Evolutionary conservation across 2,113 vertebrate genomes (phyloP).

Genomic region (Spizaetus ornatus): DNA sequence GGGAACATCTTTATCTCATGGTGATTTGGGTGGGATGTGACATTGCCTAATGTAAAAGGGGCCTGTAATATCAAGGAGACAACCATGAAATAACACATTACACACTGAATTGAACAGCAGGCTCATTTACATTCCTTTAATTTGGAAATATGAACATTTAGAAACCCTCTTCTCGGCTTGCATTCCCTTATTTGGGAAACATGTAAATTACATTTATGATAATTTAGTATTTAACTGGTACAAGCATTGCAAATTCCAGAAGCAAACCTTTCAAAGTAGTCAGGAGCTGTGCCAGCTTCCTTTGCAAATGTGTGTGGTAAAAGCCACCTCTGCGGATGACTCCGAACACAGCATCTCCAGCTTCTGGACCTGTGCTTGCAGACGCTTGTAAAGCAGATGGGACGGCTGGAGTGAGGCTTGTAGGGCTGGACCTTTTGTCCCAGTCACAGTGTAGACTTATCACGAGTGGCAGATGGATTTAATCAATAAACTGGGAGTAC

Average conservation of each 20-base stretch:
- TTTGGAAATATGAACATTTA: conserved; percentile 53
- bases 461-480: neutral
- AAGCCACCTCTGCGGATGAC: neutral
- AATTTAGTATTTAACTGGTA: conserved; percentile 58
- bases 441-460: neutral
- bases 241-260: conserved; percentile 43
- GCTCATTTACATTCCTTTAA: conserved; percentile 65
- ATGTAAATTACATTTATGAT: conserved; percentile 56
- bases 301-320: neutral
- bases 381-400: neutral
- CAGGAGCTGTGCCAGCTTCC: neutral
- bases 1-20: conserved; percentile 55
- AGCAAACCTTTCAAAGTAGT: conserved; percentile 24
- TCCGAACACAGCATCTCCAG: rapidly evolving
- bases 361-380: neutral
- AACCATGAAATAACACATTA: conserved; percentile 62
- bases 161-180: conserved; percentile 10
- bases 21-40: conserved; percentile 53
- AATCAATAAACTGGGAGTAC: neutral
- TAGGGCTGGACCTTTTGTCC: neutral
- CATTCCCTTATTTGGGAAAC: conserved; percentile 50
- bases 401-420: neutral
- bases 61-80: conserved; percentile 58
- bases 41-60: conserved; percentile 26
- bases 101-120: conserved; percentile 62